A percentile compares a stretch with the other conserved stretches of the same genome.
Conservation (phyloP, 2,113 vertebrate genomes). For the zebrafish (Danio rerio) region GRCz12tu NC_133177.1:19919001-19919500, state of each 20-base stretch:
- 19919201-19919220: not conserved
- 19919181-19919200: not conserved
- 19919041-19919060: too few species aligned
- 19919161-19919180: not conserved
- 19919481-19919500: too few species aligned
- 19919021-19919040: too few species aligned
- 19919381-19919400: not conserved
- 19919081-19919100: not conserved
- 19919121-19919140: not conserved
- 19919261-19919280: not conserved
- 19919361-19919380: not conserved
- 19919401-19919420: not conserved
- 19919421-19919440: not conserved
- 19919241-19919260: too few species aligned
- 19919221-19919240: not conserved
- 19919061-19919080: not conserved
- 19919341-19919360: not conserved
- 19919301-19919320: not conserved
- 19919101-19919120: not conserved
- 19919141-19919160: not conserved
- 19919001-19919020: too few species aligned
- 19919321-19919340: not conserved
- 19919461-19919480: not conserved
- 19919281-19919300: not conserved
- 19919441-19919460: not conserved